Percentiles rank a stretch among this genome's conserved stretches.
Conservation (phyloP, 2,113 vertebrate species). For the Bos indicus region DNA sequence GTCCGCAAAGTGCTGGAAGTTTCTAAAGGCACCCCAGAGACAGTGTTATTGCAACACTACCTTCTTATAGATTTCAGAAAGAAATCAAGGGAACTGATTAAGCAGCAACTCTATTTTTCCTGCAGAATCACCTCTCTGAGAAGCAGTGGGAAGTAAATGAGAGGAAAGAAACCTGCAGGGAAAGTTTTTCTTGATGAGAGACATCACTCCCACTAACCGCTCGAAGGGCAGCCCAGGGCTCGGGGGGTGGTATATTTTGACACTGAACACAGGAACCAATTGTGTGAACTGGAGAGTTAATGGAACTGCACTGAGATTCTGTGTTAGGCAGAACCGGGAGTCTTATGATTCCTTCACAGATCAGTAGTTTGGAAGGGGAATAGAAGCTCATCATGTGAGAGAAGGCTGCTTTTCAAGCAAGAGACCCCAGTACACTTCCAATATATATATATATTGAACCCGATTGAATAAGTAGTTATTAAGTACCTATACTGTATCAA, state of each 20-base stretch:
- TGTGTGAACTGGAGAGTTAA: not conserved
- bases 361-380: not conserved
- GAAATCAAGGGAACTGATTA: constrained; percentile 66
- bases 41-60: not conserved
- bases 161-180: constrained; percentile 53
- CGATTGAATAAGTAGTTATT: not conserved
- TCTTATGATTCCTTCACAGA: not conserved
- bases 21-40: not conserved
- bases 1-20: not conserved
- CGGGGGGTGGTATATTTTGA: constrained; percentile 15
- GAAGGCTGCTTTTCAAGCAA: not conserved
- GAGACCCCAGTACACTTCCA: not conserved
- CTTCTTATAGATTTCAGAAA: constrained; percentile 43
- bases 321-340: not conserved
- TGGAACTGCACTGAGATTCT: not conserved
- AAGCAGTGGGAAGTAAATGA: constrained; percentile 65
- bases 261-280: not conserved
- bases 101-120: constrained; percentile 18
- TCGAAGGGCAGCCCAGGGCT: constrained; percentile 4
- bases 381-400: not conserved
- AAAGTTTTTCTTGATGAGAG: constrained; percentile 64
- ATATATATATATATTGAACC: not conserved
- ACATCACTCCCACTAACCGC: constrained; percentile 42
- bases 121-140: constrained; percentile 10
- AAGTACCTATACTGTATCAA: not conserved